phyloP scores from a whole-genome alignment of 2,113 vertebrate species.

The western clawed frog (Xenopus tropicalis) region UCB_Xtro_10.0 CM004449.2:86652001-86652500 shows the following conservation, averaged over 20 bases:
- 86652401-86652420: no score
- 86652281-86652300: slow-evolving; percentile 4
- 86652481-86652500: no score
- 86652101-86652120: no score
- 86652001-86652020: no score
- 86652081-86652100: no score
- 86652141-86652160: background rate
- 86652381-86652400: no score
- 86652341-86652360: slow-evolving; percentile 86
- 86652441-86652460: no score
- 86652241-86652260: slow-evolving; percentile 23
- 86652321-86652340: slow-evolving; percentile 60
- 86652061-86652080: no score
- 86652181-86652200: slow-evolving; percentile 34
- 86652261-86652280: slow-evolving; percentile 28
- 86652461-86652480: no score
- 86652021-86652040: no score
- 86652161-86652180: slow-evolving; percentile 24
- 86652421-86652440: no score
- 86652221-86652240: slow-evolving; percentile 41
- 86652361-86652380: background rate
- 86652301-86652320: slow-evolving; percentile 50
- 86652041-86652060: no score
- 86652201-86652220: slow-evolving; percentile 41
- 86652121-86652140: background rate